These are phyloP conservation scores for Lasioglossum morio DNA, from an alignment of 2,888 invertebrate species.

Conservation along the genomic window DNA sequence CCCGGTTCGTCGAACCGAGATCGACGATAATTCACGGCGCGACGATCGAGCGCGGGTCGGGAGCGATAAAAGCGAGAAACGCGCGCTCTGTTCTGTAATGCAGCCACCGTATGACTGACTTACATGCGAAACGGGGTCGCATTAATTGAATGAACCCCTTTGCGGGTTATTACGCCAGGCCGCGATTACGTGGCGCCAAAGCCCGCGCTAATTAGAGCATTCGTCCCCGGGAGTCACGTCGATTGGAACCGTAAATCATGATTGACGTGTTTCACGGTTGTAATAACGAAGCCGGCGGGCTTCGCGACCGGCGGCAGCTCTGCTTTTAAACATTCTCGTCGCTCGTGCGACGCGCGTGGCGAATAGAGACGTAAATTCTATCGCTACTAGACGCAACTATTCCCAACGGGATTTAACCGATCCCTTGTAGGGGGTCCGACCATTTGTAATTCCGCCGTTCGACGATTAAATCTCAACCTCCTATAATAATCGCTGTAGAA, in stretches of 20 bases:
- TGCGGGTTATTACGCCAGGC: slow-evolving; percentile 32
- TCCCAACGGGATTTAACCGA: slow-evolving; percentile 43
- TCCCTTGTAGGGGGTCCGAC: slow-evolving; percentile 75
- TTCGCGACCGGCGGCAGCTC: background rate
- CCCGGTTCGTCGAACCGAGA: background rate
- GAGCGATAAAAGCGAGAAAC: slow-evolving; percentile 24
- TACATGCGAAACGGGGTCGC: background rate
- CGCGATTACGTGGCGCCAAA: slow-evolving; percentile 39
- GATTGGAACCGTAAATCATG: slow-evolving; percentile 28
- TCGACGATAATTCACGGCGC: slow-evolving; percentile 29
- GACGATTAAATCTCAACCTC: slow-evolving; percentile 47
- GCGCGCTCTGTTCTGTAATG: slow-evolving; percentile 23
- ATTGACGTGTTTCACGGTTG: slow-evolving; percentile 36
- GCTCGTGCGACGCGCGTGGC: slow-evolving; percentile 22
- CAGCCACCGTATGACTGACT: background rate
- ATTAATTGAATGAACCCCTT: slow-evolving; percentile 36
- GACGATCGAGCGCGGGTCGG: slow-evolving; percentile 18
- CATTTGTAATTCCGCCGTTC: slow-evolving; percentile 73
- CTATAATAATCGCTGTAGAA: background rate
- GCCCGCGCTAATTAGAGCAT: slow-evolving; percentile 56
- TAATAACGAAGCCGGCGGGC: slow-evolving; percentile 43
- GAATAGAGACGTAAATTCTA: slow-evolving; percentile 49
- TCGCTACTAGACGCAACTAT: slow-evolving; percentile 21
- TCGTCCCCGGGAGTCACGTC: slow-evolving; percentile 44
- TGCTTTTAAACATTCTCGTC: slow-evolving; percentile 42